Conservation (phyloP, 2,888 invertebrate species). For the Lymantria dispar region DNA sequence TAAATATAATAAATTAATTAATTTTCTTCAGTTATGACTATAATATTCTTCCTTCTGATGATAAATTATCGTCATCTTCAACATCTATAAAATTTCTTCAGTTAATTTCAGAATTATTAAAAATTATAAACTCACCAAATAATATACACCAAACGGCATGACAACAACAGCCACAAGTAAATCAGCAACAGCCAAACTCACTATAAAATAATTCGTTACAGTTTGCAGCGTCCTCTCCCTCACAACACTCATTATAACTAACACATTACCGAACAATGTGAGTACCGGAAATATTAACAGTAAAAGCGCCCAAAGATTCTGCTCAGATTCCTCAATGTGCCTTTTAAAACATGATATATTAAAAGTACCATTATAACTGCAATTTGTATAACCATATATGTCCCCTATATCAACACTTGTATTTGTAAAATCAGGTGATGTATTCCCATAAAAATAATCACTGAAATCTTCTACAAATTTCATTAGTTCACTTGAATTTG, state of each 20-base stretch:
- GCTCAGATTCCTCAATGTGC: conserved; percentile 64
- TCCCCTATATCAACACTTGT: conserved; percentile 61
- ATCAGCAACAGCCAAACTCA: conserved; percentile 97
- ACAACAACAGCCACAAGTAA: conserved; percentile 97
- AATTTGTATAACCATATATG: conserved; percentile 75
- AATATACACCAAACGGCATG: conserved; percentile 99
- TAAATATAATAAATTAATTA: too few relatives aligned
- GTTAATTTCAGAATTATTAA: too few relatives aligned
- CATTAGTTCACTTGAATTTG: conserved; percentile 75
- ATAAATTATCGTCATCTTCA: too few relatives aligned
- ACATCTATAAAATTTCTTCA: too few relatives aligned
- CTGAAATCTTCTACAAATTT: conserved; percentile 89
- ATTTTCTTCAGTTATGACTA: too few relatives aligned
- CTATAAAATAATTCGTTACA: conserved; percentile 99
- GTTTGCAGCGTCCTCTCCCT: conserved; percentile 95
- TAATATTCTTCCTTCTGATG: too few relatives aligned
- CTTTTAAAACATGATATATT: conserved; percentile 74
- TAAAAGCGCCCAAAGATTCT: conserved; percentile 93
- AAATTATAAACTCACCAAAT: conserved; percentile 91
- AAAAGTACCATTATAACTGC: conserved; percentile 72
- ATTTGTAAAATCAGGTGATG: conserved; percentile 78
- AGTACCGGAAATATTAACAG: conserved; percentile 94
- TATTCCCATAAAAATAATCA: conserved; percentile 87
- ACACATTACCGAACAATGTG: conserved; percentile 97
- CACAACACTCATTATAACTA: conserved; percentile 97